Evolutionary conservation across 2,888 invertebrate genomes (phyloP), one percentile per base, ranked within the genome.

Genomic region (Dromius quadrimaculatus): DNA sequence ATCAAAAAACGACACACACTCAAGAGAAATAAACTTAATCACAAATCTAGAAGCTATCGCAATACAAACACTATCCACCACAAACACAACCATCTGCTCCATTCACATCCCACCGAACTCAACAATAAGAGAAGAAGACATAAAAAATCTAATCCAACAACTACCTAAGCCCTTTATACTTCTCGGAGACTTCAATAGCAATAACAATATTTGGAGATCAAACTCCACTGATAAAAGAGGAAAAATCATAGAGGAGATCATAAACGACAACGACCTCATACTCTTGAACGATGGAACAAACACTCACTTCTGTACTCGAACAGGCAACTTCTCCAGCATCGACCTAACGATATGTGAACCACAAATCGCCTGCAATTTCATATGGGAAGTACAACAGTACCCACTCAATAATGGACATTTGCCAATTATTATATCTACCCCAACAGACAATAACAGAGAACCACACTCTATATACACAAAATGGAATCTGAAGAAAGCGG

Each of bases 291-390:
- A 38, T n/a, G 13, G 13, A 38, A 6, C 38, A 11, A 3, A 9
- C n/a, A 38, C 38, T 6, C 38, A 38, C 38, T 38, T 38, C 38
- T 38, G 38, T n/a, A 38, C 3, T n/a, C 38, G 38, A 38, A 6
- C 38, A 38, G 38, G 38, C 2, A 6, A 3, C 13, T 38, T 38
- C 13, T 38, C 38, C n/a, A 4, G 5, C 2, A 38, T 38, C 3
- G 38, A 38, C 38, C 3, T 38, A n/a, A 11, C 13, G 3, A 11
- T 38, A 38, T 38, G 38, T n/a, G 38, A 38, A 38, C 38, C 38
- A 13, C 38, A 38, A 38, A 38, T 38, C 3, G 38, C 38, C 4
- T 11, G 4, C n/a, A 38, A 38, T 3, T 11, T 38, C 38, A 6
- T n/a, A 38, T 38, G 38, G 38, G 38, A 38, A 6, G 13, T 13